phyloP scores from a whole-genome alignment of 23 tunicate genomes.

The Styela plicata region DNA sequence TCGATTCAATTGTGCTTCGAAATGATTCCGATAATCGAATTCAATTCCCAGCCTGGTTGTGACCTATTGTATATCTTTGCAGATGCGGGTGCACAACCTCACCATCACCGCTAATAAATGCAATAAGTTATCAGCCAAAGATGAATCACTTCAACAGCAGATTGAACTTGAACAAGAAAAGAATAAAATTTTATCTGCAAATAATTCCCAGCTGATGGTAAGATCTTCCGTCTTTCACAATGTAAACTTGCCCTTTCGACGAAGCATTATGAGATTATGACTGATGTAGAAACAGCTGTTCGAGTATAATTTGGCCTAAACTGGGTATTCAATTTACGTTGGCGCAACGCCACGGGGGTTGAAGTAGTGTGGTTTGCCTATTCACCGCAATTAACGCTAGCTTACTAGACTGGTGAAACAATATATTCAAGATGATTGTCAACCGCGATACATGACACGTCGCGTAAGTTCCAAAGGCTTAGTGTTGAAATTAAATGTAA shows the following conservation, averaged over 20 bases:
- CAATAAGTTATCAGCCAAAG: neutral
- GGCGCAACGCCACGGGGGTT: neutral
- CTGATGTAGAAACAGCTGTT: neutral
- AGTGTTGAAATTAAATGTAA: too few species aligned
- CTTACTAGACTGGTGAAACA: neutral
- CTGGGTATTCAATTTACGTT: neutral
- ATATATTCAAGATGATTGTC: too few species aligned
- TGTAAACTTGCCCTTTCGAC: neutral
- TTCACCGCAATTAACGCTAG: neutral
- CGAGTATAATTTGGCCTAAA: neutral
- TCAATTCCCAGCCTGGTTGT: too few species aligned
- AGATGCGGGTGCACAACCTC: neutral
- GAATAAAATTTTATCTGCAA: neutral
- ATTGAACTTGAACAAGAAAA: slow-evolving; percentile 3
- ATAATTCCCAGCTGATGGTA: slow-evolving; percentile 2
- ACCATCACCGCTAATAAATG: neutral
- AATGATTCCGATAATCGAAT: too few species aligned
- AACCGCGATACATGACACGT: too few species aligned
- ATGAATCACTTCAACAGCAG: neutral
- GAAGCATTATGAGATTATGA: neutral
- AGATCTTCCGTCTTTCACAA: neutral
- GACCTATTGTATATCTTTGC: neutral
- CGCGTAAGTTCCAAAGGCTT: too few species aligned
- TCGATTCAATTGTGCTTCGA: too few species aligned
- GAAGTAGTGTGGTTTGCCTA: neutral